These are phyloP conservation scores for Amphiura filiformis DNA, from an alignment of 35 echinoderm and acorn worm species.

Conservation along the genomic window DNA sequence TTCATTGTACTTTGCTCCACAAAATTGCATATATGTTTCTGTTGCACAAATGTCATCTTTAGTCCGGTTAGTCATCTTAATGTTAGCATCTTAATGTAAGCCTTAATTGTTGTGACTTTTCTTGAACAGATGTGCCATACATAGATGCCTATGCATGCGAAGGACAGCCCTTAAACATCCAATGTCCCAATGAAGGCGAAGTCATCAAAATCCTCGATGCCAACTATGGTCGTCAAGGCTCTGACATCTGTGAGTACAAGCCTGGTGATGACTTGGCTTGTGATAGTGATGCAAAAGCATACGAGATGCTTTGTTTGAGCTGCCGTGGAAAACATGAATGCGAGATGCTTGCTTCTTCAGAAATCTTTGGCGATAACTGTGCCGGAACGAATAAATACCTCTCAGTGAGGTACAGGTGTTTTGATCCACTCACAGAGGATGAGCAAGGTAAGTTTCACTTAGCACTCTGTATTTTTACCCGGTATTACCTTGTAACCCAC, in stretches of 20 bases:
- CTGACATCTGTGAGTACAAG: conserved; percentile 7
- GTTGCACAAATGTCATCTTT: no score
- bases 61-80: no score
- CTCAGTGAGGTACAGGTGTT: conserved; percentile 12
- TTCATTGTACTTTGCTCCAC: no score
- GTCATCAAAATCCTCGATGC: conserved; percentile 32
- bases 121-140: no score
- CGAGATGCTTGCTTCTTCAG: background rate
- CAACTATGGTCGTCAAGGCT: conserved; percentile 32
- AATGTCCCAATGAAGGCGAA: conserved; percentile 18
- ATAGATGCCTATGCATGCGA: conserved; percentile 10
- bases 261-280: conserved; percentile 9
- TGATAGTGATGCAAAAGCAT: conserved; percentile 2
- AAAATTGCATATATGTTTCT: no score
- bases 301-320: conserved; percentile 7
- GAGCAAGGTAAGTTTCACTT: background rate
- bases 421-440: background rate
- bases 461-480: no score
- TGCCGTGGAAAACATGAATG: conserved; percentile 6
- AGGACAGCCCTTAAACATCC: background rate
- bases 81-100: no score
- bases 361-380: conserved; percentile 21
- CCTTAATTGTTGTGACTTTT: no score
- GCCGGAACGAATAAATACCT: conserved; percentile 14
- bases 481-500: no score